phyloP scores from a whole-genome alignment of 2,888 invertebrate species.

The Volucella inanis region DNA sequence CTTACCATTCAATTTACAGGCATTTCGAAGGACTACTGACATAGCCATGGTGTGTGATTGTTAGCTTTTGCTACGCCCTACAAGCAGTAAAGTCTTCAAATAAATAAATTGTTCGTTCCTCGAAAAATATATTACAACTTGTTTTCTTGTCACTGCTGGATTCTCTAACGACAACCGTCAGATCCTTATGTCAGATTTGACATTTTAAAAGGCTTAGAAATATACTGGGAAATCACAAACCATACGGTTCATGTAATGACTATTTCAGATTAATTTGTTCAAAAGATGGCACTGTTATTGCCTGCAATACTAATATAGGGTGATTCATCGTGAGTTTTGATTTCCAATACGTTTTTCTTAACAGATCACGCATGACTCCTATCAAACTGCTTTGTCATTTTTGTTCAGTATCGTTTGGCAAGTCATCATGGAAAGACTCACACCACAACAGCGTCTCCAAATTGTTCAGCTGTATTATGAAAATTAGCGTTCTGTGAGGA shows the following conservation, averaged over 20 bases:
- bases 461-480: too few relatives aligned
- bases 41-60: conserved; percentile 78
- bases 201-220: conserved; percentile 43
- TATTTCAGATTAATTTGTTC: neutral
- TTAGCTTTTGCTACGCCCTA: neutral
- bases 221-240: conserved; percentile 2
- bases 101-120: conserved; percentile 3
- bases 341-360: too few relatives aligned
- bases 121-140: conserved; percentile 40
- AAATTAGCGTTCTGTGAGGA: too few relatives aligned
- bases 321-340: too few relatives aligned
- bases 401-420: too few relatives aligned
- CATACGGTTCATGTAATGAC: neutral
- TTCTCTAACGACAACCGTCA: conserved; percentile 11
- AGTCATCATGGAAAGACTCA: too few relatives aligned
- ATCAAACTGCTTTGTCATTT: too few relatives aligned
- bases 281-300: neutral
- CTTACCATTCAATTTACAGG: conserved; percentile 79
- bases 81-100: neutral
- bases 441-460: too few relatives aligned
- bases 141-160: conserved; percentile 22
- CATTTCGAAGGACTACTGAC: conserved; percentile 78
- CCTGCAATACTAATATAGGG: too few relatives aligned
- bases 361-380: too few relatives aligned
- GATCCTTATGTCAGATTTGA: conserved; percentile 7